Percentiles rank a stretch among this genome's conserved stretches.
Conservation (phyloP, 1,140 invertebrate species). For the Papilio polyxenes region DNA sequence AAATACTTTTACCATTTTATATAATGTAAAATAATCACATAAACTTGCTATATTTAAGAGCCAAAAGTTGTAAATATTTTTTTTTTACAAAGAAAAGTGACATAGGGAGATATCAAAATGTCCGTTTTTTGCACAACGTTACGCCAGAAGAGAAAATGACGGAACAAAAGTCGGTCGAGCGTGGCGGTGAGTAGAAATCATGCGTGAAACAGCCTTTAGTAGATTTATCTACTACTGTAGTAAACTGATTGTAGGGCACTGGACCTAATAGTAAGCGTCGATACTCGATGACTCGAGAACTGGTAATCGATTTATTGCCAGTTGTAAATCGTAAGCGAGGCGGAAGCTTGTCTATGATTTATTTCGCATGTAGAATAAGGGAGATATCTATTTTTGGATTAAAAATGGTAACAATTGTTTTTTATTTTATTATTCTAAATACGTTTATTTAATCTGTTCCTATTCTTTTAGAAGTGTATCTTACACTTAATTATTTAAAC, state of each 20-base stretch:
- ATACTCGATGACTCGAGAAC: constrained; percentile 35
- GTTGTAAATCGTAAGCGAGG: constrained; percentile 22
- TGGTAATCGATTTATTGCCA: constrained; percentile 35
- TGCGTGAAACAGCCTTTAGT: constrained; percentile 61
- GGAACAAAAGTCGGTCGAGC: constrained; percentile 63
- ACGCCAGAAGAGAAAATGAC: constrained; percentile 51
- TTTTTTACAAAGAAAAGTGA: constrained; percentile 21
- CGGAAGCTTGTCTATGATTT: constrained; percentile 12
- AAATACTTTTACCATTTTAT: too few relatives aligned
- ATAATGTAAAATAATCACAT: too few relatives aligned
- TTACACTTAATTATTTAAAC: background rate
- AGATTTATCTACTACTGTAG: constrained; percentile 56
- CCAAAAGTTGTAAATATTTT: background rate
- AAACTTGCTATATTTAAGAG: too few relatives aligned
- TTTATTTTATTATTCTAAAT: too few relatives aligned
- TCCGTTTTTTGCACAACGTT: constrained; percentile 43
- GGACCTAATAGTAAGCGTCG: constrained; percentile 24
- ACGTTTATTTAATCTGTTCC: background rate
- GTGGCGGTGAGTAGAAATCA: constrained; percentile 58
- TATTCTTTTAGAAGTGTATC: background rate
- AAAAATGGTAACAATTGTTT: background rate
- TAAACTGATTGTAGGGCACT: constrained; percentile 45
- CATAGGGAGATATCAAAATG: constrained; percentile 15
- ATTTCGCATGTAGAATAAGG: background rate
- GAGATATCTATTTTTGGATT: background rate